Conservation (phyloP, 1,140 invertebrate species). For the Varroa destructor region DNA sequence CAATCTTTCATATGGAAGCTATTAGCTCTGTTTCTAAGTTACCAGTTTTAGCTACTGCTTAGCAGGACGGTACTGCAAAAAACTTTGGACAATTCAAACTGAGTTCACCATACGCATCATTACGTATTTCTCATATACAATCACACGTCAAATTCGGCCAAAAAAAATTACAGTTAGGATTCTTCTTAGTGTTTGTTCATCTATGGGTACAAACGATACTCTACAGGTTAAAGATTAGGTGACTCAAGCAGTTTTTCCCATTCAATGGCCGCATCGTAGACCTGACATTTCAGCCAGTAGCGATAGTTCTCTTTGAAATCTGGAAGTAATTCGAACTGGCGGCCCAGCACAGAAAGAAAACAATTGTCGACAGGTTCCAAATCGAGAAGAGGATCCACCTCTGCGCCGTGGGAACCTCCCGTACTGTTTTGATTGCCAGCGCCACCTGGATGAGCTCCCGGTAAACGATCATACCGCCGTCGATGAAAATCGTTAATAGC, state of each 20-base stretch:
- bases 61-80: too few relatives aligned
- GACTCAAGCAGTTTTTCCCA: slow-evolving; percentile 48
- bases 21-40: too few relatives aligned
- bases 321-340: slow-evolving; percentile 60
- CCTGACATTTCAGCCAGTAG: slow-evolving; percentile 88
- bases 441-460: slow-evolving; percentile 29
- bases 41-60: too few relatives aligned
- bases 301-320: slow-evolving; percentile 95
- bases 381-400: slow-evolving; percentile 47
- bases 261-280: slow-evolving; percentile 62
- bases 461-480: slow-evolving; percentile 56
- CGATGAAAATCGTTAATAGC: slow-evolving; percentile 91
- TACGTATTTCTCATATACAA: too few relatives aligned
- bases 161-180: too few relatives aligned
- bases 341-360: slow-evolving; percentile 64
- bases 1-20: too few relatives aligned
- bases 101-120: too few relatives aligned
- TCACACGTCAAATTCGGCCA: too few relatives aligned
- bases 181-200: too few relatives aligned
- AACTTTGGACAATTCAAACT: too few relatives aligned
- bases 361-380: slow-evolving; percentile 72
- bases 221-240: slow-evolving; percentile 8
- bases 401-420: slow-evolving; percentile 29
- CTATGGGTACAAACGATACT: too few relatives aligned
- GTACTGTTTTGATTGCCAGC: not conserved